A percentile compares a stretch with the other conserved stretches of the same genome.
Evolutionary conservation across 37 sponge, comb jelly and placozoan genomes (phyloP).

Genomic region (Hexactinellida sp.): DNA sequence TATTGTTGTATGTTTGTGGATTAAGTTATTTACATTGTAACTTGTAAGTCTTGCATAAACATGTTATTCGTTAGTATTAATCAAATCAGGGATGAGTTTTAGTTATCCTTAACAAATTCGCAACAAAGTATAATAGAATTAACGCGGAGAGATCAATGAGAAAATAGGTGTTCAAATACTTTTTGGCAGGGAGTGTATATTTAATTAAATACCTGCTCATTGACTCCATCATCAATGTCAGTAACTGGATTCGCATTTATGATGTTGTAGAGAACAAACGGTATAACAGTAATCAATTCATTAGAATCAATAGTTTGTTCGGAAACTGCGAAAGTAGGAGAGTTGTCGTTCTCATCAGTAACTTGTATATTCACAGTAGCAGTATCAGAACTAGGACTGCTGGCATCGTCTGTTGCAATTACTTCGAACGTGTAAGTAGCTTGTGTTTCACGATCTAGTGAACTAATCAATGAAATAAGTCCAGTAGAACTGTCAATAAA

Average conservation of each 20-base stretch:
- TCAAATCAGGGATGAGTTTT: no score
- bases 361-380: not conserved
- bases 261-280: not conserved
- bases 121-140: not conserved
- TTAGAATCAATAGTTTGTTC: not conserved
- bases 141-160: not conserved
- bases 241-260: not conserved
- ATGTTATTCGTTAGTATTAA: no score
- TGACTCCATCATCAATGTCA: not conserved
- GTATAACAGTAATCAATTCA: not conserved
- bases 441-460: not conserved
- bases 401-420: not conserved
- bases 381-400: not conserved
- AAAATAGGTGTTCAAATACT: no score
- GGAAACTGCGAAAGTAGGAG: not conserved
- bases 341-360: not conserved
- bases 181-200: no score
- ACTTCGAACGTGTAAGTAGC: not conserved
- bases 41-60: no score
- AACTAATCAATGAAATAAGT: not conserved
- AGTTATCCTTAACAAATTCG: not conserved
- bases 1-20: no score
- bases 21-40: no score
- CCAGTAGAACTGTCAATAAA: not conserved
- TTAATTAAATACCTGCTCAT: not conserved